Base-by-base conservation (phyloP, 2,888 invertebrate species). In the Parthenolecanium corni region DNA sequence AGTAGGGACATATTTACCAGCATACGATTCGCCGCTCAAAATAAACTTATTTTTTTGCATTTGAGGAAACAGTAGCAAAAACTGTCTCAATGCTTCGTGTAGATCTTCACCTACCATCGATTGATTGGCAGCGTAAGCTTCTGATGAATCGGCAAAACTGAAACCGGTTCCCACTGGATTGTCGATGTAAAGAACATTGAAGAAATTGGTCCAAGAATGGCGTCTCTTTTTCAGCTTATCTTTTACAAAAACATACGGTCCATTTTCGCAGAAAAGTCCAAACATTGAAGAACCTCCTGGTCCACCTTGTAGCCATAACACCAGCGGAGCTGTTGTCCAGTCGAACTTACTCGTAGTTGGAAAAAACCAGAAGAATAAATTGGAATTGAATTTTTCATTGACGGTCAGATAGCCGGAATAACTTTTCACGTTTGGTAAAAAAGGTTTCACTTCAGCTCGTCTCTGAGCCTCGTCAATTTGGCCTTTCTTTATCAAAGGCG, bases 301-400 rank as follows among this genome's bases (percentile, higher is more conserved):
- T 0, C 80, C 80, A 1, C 80, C 80, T 72, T 80, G 79, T 0
- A 81, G 73, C 81, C 80, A 81, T 6, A 90, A 74, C 0, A 89
- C 74, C 1, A 90, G 83, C 0, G 80, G 82, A 3, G 78, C 77
- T 3, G 71, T 31, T 31, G 31, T 31, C 31, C 31, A 31, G 31
- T n/a, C n/a, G n/a, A n/a, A n/a, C n/a, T 31, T 31, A 11, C 72
- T 73, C 69, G 72, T 70, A 1, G 76, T 72, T 6, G 76, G 76
- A 67, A 77, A 76, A 68, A 75, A 77, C 77, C 77, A 77, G 70
- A 78, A 77, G 70, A 76, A 78, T 69, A 76, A 71, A 67, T 77
- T 76, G 52, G 76, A 75, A 63, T 74, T 71, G 67, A 73, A 77
- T 2, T 72, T 73, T 74, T 77, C 74, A 69, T 83, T 76, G 9